Evolutionary conservation across 2,888 invertebrate genomes (phyloP).

Genomic region (Globia sparganii): DNA sequence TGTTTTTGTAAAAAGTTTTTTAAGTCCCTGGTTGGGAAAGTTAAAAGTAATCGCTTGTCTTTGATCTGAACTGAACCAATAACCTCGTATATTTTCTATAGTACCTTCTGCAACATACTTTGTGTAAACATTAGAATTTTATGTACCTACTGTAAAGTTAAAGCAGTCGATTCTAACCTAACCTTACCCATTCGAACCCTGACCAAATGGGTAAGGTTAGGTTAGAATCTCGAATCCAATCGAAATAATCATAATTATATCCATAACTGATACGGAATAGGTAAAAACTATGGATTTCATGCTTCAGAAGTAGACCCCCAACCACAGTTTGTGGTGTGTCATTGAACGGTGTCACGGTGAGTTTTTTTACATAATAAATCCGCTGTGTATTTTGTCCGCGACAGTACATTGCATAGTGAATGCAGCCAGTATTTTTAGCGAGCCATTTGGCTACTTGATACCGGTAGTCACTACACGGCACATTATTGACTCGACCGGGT

Average conservation of each 20-base stretch:
- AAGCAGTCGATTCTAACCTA: background rate
- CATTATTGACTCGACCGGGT: constrained; percentile 73
- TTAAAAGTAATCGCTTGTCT: constrained; percentile 18
- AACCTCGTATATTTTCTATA: constrained; percentile 19
- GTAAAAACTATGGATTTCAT: too few relatives aligned
- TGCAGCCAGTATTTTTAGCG: constrained; percentile 75
- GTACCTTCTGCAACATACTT: background rate
- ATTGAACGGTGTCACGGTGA: too few relatives aligned
- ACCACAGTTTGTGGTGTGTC: too few relatives aligned
- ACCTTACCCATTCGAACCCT: too few relatives aligned
- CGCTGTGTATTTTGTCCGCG: constrained; percentile 31
- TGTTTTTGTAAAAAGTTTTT: too few relatives aligned
- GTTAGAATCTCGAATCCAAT: too few relatives aligned
- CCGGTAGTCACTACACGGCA: constrained; percentile 72
- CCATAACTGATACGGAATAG: too few relatives aligned
- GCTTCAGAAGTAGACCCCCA: too few relatives aligned
- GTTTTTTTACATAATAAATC: background rate
- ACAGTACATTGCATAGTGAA: constrained; percentile 67
- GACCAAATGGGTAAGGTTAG: too few relatives aligned
- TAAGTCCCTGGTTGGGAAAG: background rate
- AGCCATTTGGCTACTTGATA: constrained; percentile 76
- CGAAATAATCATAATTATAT: too few relatives aligned
- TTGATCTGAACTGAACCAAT: constrained; percentile 17
- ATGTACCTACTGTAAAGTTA: background rate
- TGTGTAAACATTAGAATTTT: constrained; percentile 10